Base-by-base conservation (phyloP, 2,797 vertebrate species). In the Acrossocheilus fasciatus region DNA sequence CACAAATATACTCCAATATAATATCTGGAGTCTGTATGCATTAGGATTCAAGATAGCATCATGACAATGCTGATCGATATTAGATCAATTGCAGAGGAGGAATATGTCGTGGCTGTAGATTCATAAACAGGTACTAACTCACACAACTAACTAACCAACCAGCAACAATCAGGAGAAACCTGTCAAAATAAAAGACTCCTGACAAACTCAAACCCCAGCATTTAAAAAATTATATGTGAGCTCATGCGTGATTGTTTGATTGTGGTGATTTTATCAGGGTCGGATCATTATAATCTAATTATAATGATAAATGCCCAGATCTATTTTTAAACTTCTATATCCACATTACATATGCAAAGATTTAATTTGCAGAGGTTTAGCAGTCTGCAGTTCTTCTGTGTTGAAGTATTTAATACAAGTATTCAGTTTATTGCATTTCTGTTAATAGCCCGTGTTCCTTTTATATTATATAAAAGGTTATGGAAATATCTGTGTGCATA, bases 101-200 rank as follows among this genome's bases (percentile, higher is more conserved):
- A 20, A 50, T 9, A 75, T 50, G 12, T 64, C 30, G 15, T 66
- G 23, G 14, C 1, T 43, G 69, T 2, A 26, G 5, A 45, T 45
- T 73, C 41, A 26, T 26, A 26, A 26, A 3, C 5, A 12, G 18
- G 36, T 23, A 41, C 39, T 72, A n/a, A 30, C 14, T 15, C 0
- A 26, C 6, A 45, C 12, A 18, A 50, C 47, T 12, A 52, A 52
- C 26, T 12, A 52, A 54, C 30, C 5, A 54, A 9, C 26, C 5
- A 54, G 26, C 26, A 23, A 54, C 10, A n/a, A 39, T 39, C 74
- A 23, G 75, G 11, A 77, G 57, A 20, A 23, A 12, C 30, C 74
- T 23, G 30, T 76, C 75, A 77, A 57, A 77, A 77, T 57, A 57
- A 77, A 77, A 77, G 50, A 6, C 74, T 23, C 18, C 6, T 15